These are phyloP conservation scores for Gallinago paraguaiae DNA, from an alignment of 2,113 vertebrate species.

Conservation along the genomic window DNA sequence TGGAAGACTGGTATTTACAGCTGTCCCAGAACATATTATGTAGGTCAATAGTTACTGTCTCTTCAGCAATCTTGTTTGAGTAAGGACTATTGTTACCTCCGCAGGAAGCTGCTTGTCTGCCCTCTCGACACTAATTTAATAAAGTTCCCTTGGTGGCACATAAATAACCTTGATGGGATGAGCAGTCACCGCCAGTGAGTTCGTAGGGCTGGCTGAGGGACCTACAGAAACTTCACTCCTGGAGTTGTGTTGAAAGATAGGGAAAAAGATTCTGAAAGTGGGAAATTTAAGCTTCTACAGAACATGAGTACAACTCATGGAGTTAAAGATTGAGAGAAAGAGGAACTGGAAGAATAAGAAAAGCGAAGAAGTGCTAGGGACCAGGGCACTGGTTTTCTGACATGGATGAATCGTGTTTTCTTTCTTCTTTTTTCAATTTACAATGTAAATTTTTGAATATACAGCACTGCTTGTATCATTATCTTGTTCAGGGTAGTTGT, in stretches of 20 bases:
- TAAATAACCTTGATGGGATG: neutral
- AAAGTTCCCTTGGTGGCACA: slow-evolving; percentile 6
- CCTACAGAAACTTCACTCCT: neutral
- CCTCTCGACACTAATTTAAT: slow-evolving; percentile 26
- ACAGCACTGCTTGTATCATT: neutral
- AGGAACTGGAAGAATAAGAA: neutral
- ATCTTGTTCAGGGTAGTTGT: neutral
- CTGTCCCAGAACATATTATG: slow-evolving; percentile 43
- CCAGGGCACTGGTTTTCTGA: neutral
- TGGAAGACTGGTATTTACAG: slow-evolving; percentile 20
- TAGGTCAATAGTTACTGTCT: slow-evolving; percentile 60
- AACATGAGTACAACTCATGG: neutral
- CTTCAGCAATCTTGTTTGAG: slow-evolving; percentile 10
- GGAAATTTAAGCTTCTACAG: neutral
- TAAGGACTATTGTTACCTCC: neutral
- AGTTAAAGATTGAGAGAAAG: neutral
- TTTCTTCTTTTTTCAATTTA: neutral
- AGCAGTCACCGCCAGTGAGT: neutral
- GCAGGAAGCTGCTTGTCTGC: slow-evolving; percentile 29
- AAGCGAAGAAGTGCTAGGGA: neutral
- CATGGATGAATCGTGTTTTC: neutral
- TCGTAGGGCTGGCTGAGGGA: neutral
- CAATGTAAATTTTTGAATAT: neutral
- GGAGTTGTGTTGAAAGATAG: neutral
- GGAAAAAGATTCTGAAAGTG: neutral